phyloP scores from a whole-genome alignment of 2,888 invertebrate genomes.

The Drosophila nr. medialis region DNA sequence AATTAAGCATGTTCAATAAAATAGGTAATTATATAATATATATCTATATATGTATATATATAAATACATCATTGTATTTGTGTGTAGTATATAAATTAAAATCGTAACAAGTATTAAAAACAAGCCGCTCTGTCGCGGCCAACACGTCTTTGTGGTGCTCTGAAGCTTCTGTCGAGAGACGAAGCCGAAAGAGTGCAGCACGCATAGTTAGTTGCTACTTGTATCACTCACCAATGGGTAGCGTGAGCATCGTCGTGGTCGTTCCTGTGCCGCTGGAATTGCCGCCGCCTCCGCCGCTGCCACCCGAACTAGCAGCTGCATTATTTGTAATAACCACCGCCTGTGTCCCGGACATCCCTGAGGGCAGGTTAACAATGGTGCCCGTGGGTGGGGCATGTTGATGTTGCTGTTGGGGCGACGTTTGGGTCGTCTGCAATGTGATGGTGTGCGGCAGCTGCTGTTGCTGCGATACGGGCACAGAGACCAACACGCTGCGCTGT shows the following conservation, averaged over 20 bases:
- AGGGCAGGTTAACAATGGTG: constrained; percentile 85
- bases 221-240: constrained; percentile 87
- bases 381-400: constrained; percentile 83
- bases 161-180: not conserved
- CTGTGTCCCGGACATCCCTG: constrained; percentile 82
- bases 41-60: constrained; percentile 27
- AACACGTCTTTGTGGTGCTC: constrained; percentile 1
- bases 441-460: constrained; percentile 83
- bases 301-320: constrained; percentile 39
- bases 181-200: constrained; percentile 2
- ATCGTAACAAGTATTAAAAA: constrained; percentile 8
- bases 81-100: constrained; percentile 15
- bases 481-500: constrained; percentile 88
- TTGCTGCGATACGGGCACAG: constrained; percentile 87
- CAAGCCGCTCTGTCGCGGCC: not conserved
- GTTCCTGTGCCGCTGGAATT: constrained; percentile 52
- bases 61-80: constrained; percentile 19
- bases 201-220: constrained; percentile 6
- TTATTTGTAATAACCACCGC: constrained; percentile 84
- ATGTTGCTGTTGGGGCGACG: constrained; percentile 82
- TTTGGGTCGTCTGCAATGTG: constrained; percentile 79
- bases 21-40: constrained; percentile 45
- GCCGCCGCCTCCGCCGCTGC: constrained; percentile 34
- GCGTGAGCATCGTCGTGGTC: constrained; percentile 86
- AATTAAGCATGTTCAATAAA: constrained; percentile 75